A percentile compares a stretch with the other conserved stretches of the same genome.
Evolutionary conservation across 2,113 vertebrate species (phyloP).

Genomic region (Eublepharis macularius): DNA sequence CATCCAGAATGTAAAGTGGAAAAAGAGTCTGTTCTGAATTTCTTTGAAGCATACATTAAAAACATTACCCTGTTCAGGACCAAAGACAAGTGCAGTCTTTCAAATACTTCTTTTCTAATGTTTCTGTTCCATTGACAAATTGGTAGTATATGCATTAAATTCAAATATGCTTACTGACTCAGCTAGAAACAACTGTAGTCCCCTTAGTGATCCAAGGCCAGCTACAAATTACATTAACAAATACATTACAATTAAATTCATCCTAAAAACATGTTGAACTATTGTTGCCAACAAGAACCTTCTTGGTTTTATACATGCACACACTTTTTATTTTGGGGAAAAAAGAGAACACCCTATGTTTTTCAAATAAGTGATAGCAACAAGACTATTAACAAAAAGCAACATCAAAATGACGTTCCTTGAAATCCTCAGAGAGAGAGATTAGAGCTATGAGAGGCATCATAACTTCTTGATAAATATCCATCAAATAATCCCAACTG

Average conservation of each 20-base stretch:
- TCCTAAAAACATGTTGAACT: neutral
- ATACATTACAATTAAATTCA: neutral
- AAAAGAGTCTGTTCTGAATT: neutral
- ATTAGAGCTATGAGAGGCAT: too few species aligned
- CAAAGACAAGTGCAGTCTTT: neutral
- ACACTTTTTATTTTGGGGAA: too few species aligned
- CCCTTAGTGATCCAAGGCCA: slow-evolving; percentile 10
- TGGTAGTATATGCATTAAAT: neutral
- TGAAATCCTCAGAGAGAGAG: too few species aligned
- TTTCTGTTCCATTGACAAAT: neutral
- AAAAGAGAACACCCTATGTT: too few species aligned
- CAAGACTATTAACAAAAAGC: too few species aligned
- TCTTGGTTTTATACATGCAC: neutral
- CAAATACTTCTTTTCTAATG: neutral
- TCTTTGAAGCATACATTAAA: neutral
- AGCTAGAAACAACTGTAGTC: neutral
- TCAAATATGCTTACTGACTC: neutral
- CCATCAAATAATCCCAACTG: neutral
- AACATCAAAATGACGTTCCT: neutral
- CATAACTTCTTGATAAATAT: too few species aligned
- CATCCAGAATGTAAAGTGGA: neutral
- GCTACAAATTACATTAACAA: neutral
- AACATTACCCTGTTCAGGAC: neutral
- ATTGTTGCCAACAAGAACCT: neutral
- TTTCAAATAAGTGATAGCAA: too few species aligned